phyloP scores from a whole-genome alignment of 2,888 invertebrate genomes.

The Dyspetes luteomarginatus region DNA sequence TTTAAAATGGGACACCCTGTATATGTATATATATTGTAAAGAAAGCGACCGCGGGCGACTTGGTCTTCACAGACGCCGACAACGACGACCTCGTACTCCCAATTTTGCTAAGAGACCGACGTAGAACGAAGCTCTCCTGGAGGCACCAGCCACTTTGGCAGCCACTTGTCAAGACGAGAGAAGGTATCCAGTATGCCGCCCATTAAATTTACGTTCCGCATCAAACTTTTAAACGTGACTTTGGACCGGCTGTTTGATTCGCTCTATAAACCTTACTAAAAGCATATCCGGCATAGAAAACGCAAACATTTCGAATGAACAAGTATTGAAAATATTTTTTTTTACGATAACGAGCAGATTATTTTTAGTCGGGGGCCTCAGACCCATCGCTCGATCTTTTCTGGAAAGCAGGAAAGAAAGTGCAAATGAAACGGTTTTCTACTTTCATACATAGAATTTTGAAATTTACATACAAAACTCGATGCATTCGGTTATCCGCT shows the following conservation, averaged over 20 bases:
- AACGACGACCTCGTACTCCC: constrained; percentile 23
- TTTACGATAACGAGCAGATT: too few species aligned
- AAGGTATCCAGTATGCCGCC: constrained; percentile 49
- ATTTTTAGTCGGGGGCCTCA: too few species aligned
- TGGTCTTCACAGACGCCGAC: constrained; percentile 27
- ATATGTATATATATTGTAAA: not conserved
- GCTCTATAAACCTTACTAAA: not conserved
- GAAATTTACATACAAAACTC: too few species aligned
- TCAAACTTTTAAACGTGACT: constrained; percentile 54
- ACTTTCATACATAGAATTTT: too few species aligned
- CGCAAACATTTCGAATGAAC: not conserved
- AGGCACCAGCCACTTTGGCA: constrained; percentile 60
- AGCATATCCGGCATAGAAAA: not conserved
- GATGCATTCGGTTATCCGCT: too few species aligned
- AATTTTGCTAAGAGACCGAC: constrained; percentile 48
- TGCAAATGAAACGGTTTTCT: too few species aligned
- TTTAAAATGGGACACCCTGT: too few species aligned
- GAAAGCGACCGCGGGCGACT: constrained; percentile 17
- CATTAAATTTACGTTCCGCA: constrained; percentile 59
- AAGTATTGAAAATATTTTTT: too few species aligned
- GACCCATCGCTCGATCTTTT: too few species aligned
- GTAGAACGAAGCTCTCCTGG: constrained; percentile 17
- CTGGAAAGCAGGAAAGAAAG: too few species aligned
- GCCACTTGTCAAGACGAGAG: constrained; percentile 57
- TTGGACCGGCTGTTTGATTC: not conserved